Evolutionary conservation across 2,113 vertebrate species (phyloP), one percentile per base, ranked within the genome.

Genomic region (Steatornis caripensis): DNA sequence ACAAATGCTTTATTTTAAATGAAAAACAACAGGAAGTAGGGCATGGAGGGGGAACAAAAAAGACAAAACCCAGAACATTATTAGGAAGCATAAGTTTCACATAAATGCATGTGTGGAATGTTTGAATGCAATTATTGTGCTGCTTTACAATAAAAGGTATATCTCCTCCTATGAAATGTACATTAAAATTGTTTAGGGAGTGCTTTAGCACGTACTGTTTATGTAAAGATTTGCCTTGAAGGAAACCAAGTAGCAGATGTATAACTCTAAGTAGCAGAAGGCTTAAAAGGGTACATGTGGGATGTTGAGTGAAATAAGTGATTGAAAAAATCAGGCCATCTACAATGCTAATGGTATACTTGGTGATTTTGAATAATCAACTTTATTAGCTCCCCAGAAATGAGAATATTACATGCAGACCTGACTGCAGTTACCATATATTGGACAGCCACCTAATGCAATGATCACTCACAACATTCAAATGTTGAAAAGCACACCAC

Each of bases 311-410:
- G 61, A 91, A 92, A 61, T 32, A 84, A 81, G 39, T 29, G 39
- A 94, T 53, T 29, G 53, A 76, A 87, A 55, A 89, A 77, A 55
- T 70, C 46, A 75, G 29, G 41, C 72, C 13, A n/a, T 79, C 74
- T 93, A 71, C 34, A 74, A 19, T 2, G 2, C 29, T 74, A 83
- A 69, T 58, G 49, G 34, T 61, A 72, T 64, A 46, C 43, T 76
- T 79, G 32, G 18, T 84, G 77, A 55, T 93, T 94, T 85, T 89
- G 78, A 96, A 89, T 89, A 94, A 96, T 87, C 79, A 93, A 82
- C 34, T 87, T 93, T 94, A 94, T 91, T 85, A 85, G 12, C 57
- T 85, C 57, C 17, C 53, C 69, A 36, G 81, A 91, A 95, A 87
- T 37, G 15, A 83, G 78, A 79, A n/a, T 36, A 41, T 79, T 61